These are phyloP conservation scores for Irena cyanogastra DNA, from an alignment of 2,113 vertebrate genomes.

Conservation along the genomic window DNA sequence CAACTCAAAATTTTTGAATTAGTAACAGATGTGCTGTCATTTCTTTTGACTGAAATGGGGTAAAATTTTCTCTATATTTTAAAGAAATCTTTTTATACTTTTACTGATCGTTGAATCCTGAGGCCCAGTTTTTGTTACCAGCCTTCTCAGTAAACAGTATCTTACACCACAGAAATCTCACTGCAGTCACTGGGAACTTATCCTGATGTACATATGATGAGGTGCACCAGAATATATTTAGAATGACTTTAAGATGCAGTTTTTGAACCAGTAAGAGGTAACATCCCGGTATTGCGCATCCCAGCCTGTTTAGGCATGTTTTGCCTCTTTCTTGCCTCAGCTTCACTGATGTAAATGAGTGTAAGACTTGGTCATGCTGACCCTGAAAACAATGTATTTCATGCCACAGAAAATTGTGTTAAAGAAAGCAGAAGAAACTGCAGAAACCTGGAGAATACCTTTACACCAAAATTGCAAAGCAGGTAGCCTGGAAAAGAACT, in stretches of 20 bases:
- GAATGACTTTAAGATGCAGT: not conserved
- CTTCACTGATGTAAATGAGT: not conserved
- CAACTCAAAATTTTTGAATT: conserved; percentile 56
- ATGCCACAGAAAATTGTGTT: not conserved
- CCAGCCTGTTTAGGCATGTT: not conserved
- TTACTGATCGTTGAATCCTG: not conserved
- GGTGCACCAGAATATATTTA: not conserved
- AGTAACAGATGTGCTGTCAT: conserved; percentile 65
- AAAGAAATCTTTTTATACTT: not conserved
- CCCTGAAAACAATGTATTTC: not conserved
- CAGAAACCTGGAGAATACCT: not conserved
- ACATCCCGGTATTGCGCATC: not conserved
- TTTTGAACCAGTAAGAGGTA: not conserved
- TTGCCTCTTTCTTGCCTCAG: not conserved
- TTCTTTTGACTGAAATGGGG: not conserved
- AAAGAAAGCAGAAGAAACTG: not conserved
- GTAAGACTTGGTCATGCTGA: not conserved
- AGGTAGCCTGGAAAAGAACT: not conserved
- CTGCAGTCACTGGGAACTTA: not conserved
- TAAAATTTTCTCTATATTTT: not conserved
- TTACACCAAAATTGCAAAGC: not conserved
- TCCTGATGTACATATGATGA: not conserved
- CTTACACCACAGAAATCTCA: not conserved
- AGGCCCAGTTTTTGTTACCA: not conserved
- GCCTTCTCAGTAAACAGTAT: not conserved